These are phyloP conservation scores for Anhinga rufa DNA, from an alignment of 2,113 vertebrate genomes.

Conservation along the genomic window DNA sequence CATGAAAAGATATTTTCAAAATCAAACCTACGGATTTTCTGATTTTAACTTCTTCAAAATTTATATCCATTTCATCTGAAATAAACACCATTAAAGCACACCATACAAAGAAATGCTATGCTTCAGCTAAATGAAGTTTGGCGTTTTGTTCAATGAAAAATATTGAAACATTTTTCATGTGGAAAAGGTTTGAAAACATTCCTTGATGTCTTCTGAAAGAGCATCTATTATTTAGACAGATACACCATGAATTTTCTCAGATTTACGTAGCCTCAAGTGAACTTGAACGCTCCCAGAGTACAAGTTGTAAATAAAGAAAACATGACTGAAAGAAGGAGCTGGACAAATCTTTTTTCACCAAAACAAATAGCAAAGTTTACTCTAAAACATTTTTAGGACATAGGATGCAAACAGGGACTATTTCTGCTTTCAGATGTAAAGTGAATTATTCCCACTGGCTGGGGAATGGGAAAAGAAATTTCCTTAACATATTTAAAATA, in stretches of 20 bases:
- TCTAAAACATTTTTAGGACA: background rate
- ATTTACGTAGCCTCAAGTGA: background rate
- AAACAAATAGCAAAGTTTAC: background rate
- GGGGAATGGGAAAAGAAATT: background rate
- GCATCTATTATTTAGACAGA: background rate
- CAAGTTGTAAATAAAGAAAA: background rate
- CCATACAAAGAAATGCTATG: background rate
- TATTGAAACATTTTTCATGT: background rate
- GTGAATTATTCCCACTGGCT: background rate
- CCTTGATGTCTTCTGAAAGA: background rate
- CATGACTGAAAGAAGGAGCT: background rate
- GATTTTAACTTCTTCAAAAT: background rate
- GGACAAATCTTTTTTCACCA: background rate
- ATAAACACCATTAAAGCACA: background rate
- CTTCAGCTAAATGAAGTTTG: background rate
- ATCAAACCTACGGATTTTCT: background rate
- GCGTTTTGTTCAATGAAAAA: background rate
- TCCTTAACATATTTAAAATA: background rate
- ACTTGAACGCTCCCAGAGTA: background rate
- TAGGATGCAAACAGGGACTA: background rate
- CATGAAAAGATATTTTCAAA: background rate
- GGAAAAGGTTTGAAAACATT: background rate
- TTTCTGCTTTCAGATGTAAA: background rate
- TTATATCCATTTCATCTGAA: background rate
- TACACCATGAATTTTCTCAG: background rate